Conservation (phyloP, 1,140 invertebrate genomes). For the Neomicropteryx cornuta region DNA sequence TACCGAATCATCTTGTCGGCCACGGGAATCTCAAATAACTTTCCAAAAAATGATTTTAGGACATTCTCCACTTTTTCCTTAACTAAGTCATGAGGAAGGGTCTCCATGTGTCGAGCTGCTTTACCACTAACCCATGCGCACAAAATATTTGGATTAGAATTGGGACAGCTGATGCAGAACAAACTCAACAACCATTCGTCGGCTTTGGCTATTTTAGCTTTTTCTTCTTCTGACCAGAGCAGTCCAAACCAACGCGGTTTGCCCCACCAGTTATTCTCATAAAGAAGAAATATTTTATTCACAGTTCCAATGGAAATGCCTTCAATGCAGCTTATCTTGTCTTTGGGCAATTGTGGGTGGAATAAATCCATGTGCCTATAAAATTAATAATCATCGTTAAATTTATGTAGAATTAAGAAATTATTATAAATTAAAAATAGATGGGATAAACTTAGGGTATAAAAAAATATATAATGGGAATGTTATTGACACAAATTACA, state of each 20-base stretch:
- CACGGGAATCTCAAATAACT: slow-evolving; percentile 39
- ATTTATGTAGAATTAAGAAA: no score
- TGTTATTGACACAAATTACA: no score
- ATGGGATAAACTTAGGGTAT: no score
- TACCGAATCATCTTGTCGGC: slow-evolving; percentile 17
- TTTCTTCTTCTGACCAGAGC: slow-evolving; percentile 43
- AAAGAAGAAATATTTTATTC: slow-evolving; percentile 57
- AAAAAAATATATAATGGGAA: no score
- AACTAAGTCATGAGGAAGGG: slow-evolving; percentile 28
- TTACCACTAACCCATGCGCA: slow-evolving; percentile 42
- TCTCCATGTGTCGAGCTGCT: slow-evolving; percentile 35
- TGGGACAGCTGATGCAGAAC: slow-evolving; percentile 48
- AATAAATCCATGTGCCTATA: slow-evolving; percentile 34
- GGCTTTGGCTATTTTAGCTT: slow-evolving; percentile 17
- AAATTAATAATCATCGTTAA: no score
- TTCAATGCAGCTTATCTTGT: slow-evolving; percentile 43
- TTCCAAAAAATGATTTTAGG: slow-evolving; percentile 35
- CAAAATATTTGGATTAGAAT: slow-evolving; percentile 47
- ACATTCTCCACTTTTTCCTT: slow-evolving; percentile 31
- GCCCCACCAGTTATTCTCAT: slow-evolving; percentile 42
- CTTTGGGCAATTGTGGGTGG: slow-evolving; percentile 34
- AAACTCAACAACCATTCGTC: slow-evolving; percentile 50
- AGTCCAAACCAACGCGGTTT: no score
- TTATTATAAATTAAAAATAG: no score
- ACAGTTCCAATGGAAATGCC: slow-evolving; percentile 52